phyloP scores from a whole-genome alignment of 2,797 vertebrate genomes.

The Bradypodion pumilum region DNA sequence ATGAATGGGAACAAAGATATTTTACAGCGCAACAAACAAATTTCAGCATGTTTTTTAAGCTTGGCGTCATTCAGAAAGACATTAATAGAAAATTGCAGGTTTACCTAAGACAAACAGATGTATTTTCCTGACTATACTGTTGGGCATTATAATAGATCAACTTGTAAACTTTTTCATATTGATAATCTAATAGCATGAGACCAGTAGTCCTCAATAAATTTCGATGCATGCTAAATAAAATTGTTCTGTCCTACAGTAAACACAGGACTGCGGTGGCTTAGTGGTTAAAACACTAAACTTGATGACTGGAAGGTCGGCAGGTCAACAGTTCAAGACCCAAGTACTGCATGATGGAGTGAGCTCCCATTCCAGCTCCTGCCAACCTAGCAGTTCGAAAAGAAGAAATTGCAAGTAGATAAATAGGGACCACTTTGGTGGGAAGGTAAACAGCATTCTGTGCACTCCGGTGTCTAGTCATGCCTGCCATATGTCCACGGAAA shows the following conservation, averaged over 20 bases:
- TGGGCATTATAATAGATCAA: slow-evolving; percentile 2
- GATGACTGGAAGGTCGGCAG: no score
- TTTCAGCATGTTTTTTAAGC: slow-evolving; percentile 51
- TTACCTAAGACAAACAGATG: slow-evolving; percentile 39
- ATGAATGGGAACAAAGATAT: slow-evolving; percentile 54
- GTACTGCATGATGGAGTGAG: no score
- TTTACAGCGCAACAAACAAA: slow-evolving; percentile 51
- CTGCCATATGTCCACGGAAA: no score
- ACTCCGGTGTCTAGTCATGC: no score
- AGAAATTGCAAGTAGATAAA: no score
- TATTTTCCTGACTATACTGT: slow-evolving; percentile 10
- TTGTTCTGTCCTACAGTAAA: not conserved
- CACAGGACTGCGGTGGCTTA: no score
- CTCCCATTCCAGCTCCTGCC: no score
- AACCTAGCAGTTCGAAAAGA: no score
- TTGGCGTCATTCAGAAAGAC: slow-evolving; percentile 45
- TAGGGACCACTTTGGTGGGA: no score
- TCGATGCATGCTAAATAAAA: not conserved
- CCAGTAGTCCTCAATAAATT: not conserved
- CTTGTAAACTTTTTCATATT: slow-evolving; percentile 18
- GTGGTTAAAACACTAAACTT: no score
- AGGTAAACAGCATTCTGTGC: no score
- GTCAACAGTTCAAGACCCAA: no score
- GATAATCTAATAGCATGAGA: slow-evolving; percentile 12
- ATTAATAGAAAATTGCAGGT: slow-evolving; percentile 28